phyloP scores from a whole-genome alignment of 1,140 invertebrate species.

The Campoletis sonorensis region DNA sequence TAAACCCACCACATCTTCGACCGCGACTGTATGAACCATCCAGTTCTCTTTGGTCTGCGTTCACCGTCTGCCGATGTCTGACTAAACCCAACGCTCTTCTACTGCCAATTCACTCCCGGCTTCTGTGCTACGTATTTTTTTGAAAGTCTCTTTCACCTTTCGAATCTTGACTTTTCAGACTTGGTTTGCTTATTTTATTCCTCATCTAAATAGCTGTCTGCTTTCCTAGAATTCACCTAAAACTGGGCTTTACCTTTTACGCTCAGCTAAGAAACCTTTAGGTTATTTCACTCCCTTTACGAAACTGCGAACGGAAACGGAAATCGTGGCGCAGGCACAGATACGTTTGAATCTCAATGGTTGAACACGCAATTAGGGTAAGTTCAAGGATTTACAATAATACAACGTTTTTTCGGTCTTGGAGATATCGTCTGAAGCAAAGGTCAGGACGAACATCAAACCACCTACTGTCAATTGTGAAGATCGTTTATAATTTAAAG shows the following conservation, averaged over 20 bases:
- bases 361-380: too few relatives aligned
- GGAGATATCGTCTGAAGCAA: too few relatives aligned
- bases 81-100: background rate
- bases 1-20: background rate
- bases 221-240: background rate
- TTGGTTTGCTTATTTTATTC: background rate
- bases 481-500: too few relatives aligned
- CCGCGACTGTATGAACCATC: background rate
- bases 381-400: too few relatives aligned
- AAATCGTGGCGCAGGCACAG: background rate
- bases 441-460: too few relatives aligned
- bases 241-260: background rate
- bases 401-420: too few relatives aligned
- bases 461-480: too few relatives aligned
- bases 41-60: background rate
- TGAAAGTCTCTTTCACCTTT: background rate
- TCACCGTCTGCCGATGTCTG: background rate
- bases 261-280: background rate
- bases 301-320: background rate
- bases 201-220: slow-evolving; percentile 1
- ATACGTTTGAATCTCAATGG: background rate
- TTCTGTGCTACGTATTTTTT: background rate
- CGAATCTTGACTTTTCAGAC: background rate
- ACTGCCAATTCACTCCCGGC: background rate
- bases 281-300: background rate